A percentile compares a stretch with the other conserved stretches of the same genome.
Evolutionary conservation across 2,888 invertebrate genomes (phyloP).

Genomic region (Cephus sareptanus): DNA sequence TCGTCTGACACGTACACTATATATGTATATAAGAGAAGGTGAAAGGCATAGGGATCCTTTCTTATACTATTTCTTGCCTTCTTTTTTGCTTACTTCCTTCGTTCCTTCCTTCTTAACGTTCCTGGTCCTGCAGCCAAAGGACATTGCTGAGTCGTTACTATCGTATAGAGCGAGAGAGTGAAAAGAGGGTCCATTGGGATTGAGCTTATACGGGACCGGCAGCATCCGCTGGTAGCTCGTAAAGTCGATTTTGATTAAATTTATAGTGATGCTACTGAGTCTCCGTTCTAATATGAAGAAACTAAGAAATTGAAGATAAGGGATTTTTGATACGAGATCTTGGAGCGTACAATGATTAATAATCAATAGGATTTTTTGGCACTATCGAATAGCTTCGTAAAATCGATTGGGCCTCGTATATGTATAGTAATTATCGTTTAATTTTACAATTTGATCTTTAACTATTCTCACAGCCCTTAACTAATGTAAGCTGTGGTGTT

Average conservation of each 20-base stretch:
- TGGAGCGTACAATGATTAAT: not conserved
- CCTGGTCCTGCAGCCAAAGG: not conserved
- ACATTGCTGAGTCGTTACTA: not conserved
- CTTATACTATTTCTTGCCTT: not conserved
- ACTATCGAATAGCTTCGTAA: not conserved
- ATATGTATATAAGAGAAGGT: not conserved
- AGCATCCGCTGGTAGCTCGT: slow-evolving; percentile 1
- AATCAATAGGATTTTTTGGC: not conserved
- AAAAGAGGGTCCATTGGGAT: not conserved
- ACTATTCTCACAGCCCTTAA: not conserved
- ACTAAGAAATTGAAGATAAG: not conserved
- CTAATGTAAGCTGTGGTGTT: not conserved
- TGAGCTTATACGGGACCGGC: not conserved
- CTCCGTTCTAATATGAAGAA: not conserved
- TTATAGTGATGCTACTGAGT: slow-evolving; percentile 6
- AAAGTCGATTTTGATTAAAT: slow-evolving; percentile 22
- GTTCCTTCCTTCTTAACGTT: not conserved
- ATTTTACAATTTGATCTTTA: not conserved
- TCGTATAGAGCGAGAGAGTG: not conserved
- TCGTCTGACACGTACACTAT: not conserved
- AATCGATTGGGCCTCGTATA: too few relatives aligned
- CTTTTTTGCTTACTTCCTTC: not conserved
- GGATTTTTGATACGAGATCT: not conserved
- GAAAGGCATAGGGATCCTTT: not conserved
- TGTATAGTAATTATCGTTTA: not conserved